phyloP scores from a whole-genome alignment of 2,888 invertebrate genomes.

The Dolichomitus sp. region DNA sequence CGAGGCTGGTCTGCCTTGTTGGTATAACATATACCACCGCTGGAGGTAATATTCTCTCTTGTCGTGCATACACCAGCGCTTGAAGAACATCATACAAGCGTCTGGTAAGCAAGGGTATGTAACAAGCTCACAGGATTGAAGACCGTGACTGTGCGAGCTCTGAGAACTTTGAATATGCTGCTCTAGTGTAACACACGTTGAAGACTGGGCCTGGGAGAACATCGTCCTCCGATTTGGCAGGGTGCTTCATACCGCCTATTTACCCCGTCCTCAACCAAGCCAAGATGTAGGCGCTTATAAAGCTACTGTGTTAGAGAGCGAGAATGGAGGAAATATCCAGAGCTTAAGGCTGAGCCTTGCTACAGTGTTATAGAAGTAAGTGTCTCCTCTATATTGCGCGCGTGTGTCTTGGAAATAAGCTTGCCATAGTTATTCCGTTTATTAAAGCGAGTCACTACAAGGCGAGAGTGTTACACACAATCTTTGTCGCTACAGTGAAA shows the following conservation, averaged over 20 bases:
- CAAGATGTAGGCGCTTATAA: slow-evolving; percentile 56
- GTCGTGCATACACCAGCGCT: slow-evolving; percentile 16
- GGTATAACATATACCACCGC: slow-evolving; percentile 33
- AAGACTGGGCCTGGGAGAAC: slow-evolving; percentile 33
- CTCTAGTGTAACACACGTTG: slow-evolving; percentile 26
- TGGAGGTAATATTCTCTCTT: slow-evolving; percentile 50
- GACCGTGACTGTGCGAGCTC: slow-evolving; percentile 37
- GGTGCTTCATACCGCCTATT: slow-evolving; percentile 51
- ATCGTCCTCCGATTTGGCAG: slow-evolving; percentile 49
- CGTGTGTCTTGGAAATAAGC: slow-evolving; percentile 2
- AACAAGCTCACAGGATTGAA: slow-evolving; percentile 46
- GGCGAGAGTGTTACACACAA: slow-evolving; percentile 4
- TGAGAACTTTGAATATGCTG: slow-evolving; percentile 63
- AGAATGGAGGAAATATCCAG: slow-evolving; percentile 34
- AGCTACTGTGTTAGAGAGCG: slow-evolving; percentile 49
- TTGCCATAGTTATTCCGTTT: slow-evolving; percentile 7
- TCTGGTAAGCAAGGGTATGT: slow-evolving; percentile 27
- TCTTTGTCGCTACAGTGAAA: not conserved
- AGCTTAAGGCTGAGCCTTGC: slow-evolving; percentile 14
- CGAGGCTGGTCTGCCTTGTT: slow-evolving; percentile 26
- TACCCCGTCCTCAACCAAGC: slow-evolving; percentile 45
- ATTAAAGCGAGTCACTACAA: not conserved
- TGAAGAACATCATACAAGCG: slow-evolving; percentile 10
- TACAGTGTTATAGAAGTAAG: slow-evolving; percentile 13
- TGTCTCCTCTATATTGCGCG: slow-evolving; percentile 32